Base-by-base conservation (phyloP, 2,888 invertebrate species). In the Furcula furcula region DNA sequence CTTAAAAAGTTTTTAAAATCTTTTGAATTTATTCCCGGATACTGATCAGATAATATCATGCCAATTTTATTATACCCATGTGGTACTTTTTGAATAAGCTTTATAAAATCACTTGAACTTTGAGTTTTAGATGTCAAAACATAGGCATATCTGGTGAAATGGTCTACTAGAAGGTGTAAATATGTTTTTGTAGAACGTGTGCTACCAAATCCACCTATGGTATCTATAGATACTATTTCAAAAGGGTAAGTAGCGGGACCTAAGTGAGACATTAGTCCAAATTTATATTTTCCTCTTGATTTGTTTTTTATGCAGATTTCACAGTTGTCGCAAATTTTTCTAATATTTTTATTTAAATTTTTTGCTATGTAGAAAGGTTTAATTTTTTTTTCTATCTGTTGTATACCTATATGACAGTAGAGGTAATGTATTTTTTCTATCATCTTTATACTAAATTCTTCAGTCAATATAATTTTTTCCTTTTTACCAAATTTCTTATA, bases 221-320 rank as follows among this genome's bases (percentile, higher is more conserved):
- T 4, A 4, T 6, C 16, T 16, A 6, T 26, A 26, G 3, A 4
- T 13, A 13, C n/a, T n/a, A n/a, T n/a, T n/a, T n/a, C n/a, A n/a
- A n/a, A n/a, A n/a, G n/a, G n/a, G n/a, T n/a, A n/a, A n/a, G n/a
- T n/a, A n/a, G n/a, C n/a, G n/a, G n/a, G n/a, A n/a, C n/a, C n/a
- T n/a, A n/a, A n/a, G n/a, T n/a, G n/a, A 14, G 26, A 26, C 12
- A 26, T 42, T 6, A 46, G 27, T 3, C 47, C 48, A 42, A 15
- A 47, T 29, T 49, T 46, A 1, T 4, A 2, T 11, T 40, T 23
- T 12, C 30, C 7, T 34, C 44, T 50, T 15, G 40, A 28, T 45
- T 53, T 48, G 27, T 48, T 46, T 31, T 39, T 38, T 20, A 42
- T 36, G 22, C 46, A 46, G 4, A 40, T 29, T 19, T 35, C 37